Conservation (phyloP, 2,113 vertebrate genomes). For the Sylvia atricapilla region DNA sequence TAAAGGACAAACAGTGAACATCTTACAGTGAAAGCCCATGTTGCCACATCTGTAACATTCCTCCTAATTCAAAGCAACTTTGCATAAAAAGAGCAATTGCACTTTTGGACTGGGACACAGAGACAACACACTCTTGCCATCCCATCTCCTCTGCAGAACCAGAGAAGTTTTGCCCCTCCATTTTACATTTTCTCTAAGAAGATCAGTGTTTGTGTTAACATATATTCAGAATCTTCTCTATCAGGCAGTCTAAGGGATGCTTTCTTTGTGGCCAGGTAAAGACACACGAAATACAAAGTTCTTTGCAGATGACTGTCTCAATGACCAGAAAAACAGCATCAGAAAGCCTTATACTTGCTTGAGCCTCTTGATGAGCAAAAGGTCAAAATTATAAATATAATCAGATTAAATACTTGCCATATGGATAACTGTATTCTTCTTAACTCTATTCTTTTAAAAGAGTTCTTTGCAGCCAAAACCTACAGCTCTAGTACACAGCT, state of each 20-base stretch:
- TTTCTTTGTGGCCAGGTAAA: background rate
- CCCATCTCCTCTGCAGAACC: background rate
- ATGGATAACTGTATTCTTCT: background rate
- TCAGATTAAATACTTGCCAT: background rate
- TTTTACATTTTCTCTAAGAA: background rate
- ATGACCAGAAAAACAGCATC: background rate
- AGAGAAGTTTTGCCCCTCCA: background rate
- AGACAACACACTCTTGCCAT: background rate
- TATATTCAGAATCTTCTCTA: background rate
- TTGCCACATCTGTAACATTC: background rate
- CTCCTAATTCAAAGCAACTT: background rate
- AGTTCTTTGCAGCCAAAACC: background rate
- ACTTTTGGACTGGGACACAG: background rate
- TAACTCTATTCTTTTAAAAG: background rate
- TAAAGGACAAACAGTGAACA: background rate
- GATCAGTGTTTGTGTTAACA: background rate
- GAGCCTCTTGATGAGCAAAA: background rate
- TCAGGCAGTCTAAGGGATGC: no score
- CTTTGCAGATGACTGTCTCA: background rate
- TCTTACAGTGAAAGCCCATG: background rate
- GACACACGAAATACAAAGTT: background rate
- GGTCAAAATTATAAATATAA: background rate
- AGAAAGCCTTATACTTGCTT: background rate
- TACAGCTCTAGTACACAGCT: background rate
- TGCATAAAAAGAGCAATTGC: background rate